phyloP scores from a whole-genome alignment of 2,888 invertebrate genomes.

The Drosophila mercatorum region DNA sequence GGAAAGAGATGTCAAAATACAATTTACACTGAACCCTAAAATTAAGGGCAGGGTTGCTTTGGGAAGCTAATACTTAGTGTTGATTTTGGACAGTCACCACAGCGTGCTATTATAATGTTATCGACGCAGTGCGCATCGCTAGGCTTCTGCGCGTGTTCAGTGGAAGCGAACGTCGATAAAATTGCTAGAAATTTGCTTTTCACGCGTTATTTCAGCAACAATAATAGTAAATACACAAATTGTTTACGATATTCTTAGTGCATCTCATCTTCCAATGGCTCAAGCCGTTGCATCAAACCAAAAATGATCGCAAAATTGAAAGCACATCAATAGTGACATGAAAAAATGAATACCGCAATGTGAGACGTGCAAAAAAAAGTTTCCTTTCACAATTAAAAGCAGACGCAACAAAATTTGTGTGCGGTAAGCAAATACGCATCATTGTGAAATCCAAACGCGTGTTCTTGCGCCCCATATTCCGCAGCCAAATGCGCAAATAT shows the following conservation, averaged over 20 bases:
- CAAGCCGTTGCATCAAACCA: conserved; percentile 12
- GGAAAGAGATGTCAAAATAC: conserved; percentile 78
- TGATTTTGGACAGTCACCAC: conserved; percentile 58
- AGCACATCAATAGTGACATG: conserved; percentile 28
- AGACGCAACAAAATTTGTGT: conserved; percentile 20
- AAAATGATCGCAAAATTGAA: conserved; percentile 35
- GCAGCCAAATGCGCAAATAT: conserved; percentile 44
- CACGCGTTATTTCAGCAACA: conserved; percentile 48
- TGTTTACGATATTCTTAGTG: conserved; percentile 25
- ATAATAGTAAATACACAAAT: conserved; percentile 34
- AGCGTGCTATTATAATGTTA: conserved; percentile 46
- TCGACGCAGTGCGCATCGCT: conserved; percentile 59
- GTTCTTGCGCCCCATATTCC: conserved; percentile 30
- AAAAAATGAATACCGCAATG: conserved; percentile 58
- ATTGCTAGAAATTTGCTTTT: conserved; percentile 54
- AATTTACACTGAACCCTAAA: conserved; percentile 56
- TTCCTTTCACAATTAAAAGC: conserved; percentile 34
- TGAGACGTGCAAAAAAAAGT: conserved; percentile 62
- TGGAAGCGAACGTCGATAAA: conserved; percentile 66
- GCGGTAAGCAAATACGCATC: conserved; percentile 23
- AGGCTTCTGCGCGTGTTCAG: conserved; percentile 72
- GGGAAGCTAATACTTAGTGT: conserved; percentile 23
- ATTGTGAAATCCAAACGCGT: conserved; percentile 56
- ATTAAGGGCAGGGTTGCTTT: conserved; percentile 41
- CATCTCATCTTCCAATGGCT: conserved; percentile 24